A percentile compares a stretch with the other conserved stretches of the same genome.
Conservation (phyloP, 2,888 invertebrate species). For the Pogonocherus hispidulus region DNA sequence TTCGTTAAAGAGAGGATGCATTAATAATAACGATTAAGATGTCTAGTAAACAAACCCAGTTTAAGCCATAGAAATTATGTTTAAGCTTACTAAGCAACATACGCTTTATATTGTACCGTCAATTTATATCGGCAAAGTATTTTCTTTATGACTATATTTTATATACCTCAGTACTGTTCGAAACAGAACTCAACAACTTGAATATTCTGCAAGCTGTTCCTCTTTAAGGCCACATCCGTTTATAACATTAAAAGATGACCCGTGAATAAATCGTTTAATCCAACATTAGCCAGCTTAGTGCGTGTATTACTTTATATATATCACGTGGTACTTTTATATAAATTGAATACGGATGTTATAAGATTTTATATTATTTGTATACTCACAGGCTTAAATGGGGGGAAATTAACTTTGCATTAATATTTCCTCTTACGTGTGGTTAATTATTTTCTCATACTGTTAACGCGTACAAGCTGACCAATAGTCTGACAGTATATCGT, state of each 20-base stretch:
- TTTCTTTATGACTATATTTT: not conserved
- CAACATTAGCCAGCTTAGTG: not conserved
- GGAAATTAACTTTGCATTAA: no score
- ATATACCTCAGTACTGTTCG: not conserved
- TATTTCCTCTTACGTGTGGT: no score
- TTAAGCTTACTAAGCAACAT: not conserved
- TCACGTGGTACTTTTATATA: not conserved
- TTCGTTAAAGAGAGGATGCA: not conserved
- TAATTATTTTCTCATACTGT: no score
- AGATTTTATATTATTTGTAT: no score
- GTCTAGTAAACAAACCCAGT: not conserved
- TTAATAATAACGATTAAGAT: not conserved
- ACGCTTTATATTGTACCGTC: not conserved
- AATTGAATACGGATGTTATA: not conserved
- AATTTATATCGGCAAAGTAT: not conserved
- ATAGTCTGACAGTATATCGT: no score
- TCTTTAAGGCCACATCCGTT: slow-evolving; percentile 8
- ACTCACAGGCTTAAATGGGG: no score
- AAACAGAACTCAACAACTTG: not conserved
- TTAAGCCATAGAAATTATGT: no score
- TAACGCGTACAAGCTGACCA: no score
- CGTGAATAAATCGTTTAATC: not conserved
- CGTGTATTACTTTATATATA: not conserved
- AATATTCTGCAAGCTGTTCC: not conserved
- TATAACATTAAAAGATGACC: not conserved